Evolutionary conservation across 2,113 vertebrate species (phyloP), one percentile per base, ranked within the genome.

Genomic region (Lathamus discolor): DNA sequence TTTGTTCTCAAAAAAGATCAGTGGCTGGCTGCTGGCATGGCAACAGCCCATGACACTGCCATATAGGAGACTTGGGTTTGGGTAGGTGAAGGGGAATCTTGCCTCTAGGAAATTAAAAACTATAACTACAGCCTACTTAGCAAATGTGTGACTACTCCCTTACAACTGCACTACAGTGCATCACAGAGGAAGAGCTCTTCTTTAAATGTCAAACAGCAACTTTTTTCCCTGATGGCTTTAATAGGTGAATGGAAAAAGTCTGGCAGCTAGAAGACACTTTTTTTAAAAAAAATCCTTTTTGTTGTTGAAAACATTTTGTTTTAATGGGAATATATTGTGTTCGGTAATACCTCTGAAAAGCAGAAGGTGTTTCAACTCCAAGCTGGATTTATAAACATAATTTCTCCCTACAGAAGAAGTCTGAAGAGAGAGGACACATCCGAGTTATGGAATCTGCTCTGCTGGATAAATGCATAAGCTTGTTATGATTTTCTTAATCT

Each of bases 1-100:
- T 88, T 97, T 97, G 96, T 96, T 96, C 93, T 97, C 88, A 86
- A 87, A 97, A 96, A 96, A 96, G 86, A 95, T 96, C 94, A 85
- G 91, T 89, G 96, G 93, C 83, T 10, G 79, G 66, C 90, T 95
- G 87, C 92, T 89, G 96, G 96, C 95, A 95, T 91, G 88, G 94
- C 90, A 95, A 93, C 94, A 86, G 85, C 81, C 93, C 91, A 81
- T 93, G 92, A 86, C 85, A 90, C 48, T 87, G 77, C 87, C 85
- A 67, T 83, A 39, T 43, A 92, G 93, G 87, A 95, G 90, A 89
- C 93, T 69, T 91, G 48, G 81, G 70, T 93, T 94, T 95, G 72
- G 37, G 77, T 43, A 92, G 87, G 83, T 70, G 33, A 73, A 85
- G 54, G 81, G 49, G 90, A 95, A 93, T 91, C 93, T 90, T 96